A percentile compares a stretch with the other conserved stretches of the same genome.
Conservation (phyloP, 2,888 invertebrate genomes). For the Deilephila porcellus region DNA sequence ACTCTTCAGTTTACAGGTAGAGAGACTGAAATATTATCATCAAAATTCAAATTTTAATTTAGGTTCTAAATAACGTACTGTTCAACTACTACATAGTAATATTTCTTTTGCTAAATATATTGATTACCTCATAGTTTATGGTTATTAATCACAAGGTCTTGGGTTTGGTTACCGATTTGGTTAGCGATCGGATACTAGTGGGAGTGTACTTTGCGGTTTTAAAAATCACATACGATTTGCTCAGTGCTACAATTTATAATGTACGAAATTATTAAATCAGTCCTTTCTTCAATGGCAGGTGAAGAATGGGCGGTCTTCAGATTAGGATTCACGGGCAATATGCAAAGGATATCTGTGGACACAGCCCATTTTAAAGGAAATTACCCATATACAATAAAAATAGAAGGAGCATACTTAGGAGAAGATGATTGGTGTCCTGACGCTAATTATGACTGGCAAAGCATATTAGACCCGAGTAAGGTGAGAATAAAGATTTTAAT, state of each 20-base stretch:
- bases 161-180: too few species aligned
- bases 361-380: conserved; percentile 87
- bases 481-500: conserved; percentile 56
- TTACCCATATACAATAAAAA: conserved; percentile 85
- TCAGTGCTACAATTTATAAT: background rate
- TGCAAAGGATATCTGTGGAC: conserved; percentile 83
- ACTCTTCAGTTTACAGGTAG: conserved; percentile 83
- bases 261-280: background rate
- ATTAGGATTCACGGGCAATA: conserved; percentile 80
- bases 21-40: background rate
- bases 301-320: conserved; percentile 87
- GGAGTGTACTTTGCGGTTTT: too few species aligned
- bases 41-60: too few species aligned
- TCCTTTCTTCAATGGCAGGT: conserved; percentile 56
- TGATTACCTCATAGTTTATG: too few species aligned
- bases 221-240: too few species aligned
- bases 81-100: too few species aligned
- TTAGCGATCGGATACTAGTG: too few species aligned
- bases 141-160: too few species aligned
- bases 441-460: conserved; percentile 68
- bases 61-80: too few species aligned
- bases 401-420: conserved; percentile 78
- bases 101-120: too few species aligned
- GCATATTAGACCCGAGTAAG: conserved; percentile 79
- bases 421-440: conserved; percentile 59